Base-by-base conservation (phyloP, 2,797 vertebrate species). In the Ceryle rudis region DNA sequence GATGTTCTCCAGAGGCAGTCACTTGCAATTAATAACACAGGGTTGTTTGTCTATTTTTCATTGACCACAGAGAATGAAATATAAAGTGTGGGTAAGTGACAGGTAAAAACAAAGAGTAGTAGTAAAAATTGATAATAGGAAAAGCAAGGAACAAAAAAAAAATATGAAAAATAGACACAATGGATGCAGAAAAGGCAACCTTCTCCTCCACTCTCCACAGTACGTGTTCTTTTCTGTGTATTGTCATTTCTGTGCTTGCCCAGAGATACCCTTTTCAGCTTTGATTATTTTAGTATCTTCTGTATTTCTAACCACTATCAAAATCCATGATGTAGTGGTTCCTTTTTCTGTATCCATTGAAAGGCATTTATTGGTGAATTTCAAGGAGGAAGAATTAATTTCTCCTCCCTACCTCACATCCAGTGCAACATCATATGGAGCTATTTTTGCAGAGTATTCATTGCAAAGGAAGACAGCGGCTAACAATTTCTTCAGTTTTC, bases 181-280 rank as follows among this genome's bases (percentile, higher is more conserved):
- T 25, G 4, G 21, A 19, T 73, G n/a, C 5, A 41, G 12, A 75
- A 70, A 29, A 71, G 8, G 4, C 3, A 58, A 6, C 5, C 11
- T 54, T 37, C 11, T 58, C 7, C 9, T 57, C 7, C 8, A 22
- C 1, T 64, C 10, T 15, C 9, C 20, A 3, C 54, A 84, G 62
- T 10, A 2, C 3, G 4, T 3, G 4, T 29, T 0, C 5, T 23
- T 73, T 66, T 46, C 57, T 58, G 8, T 39, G 11, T 33, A 22
- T 49, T 41, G 52, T 2, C 11, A 37, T 78, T 75, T 89, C 55
- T 78, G 8, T 83, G 11, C 25, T 65, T 77, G 11, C 10, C 46
- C 31, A 62, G 64, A 71, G 12, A 33, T 3, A 64, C 5, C 7
- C 11, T 60, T 81, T 72, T 58, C n/a, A 70, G 29, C 14, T 83